These are phyloP conservation scores for Unio pictorum DNA, from an alignment of 2,888 invertebrate genomes.

Conservation along the genomic window DNA sequence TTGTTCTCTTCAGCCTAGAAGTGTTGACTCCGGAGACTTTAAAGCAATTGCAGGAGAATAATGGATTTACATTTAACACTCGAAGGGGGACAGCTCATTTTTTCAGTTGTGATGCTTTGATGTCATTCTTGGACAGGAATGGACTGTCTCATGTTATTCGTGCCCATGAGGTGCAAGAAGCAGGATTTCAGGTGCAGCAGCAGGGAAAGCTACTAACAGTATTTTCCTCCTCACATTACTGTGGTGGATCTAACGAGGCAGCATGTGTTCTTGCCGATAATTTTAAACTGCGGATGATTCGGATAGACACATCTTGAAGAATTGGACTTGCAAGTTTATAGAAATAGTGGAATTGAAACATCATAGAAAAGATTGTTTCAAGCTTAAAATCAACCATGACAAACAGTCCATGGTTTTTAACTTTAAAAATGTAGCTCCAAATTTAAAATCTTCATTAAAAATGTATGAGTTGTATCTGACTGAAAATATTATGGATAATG, in stretches of 20 bases:
- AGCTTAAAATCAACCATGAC: no score
- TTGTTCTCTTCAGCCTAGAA: constrained; percentile 52
- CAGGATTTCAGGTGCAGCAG: constrained; percentile 82
- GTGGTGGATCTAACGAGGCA: constrained; percentile 82
- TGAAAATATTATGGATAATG: no score
- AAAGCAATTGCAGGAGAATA: constrained; percentile 61
- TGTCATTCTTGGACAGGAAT: constrained; percentile 79
- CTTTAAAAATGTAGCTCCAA: no score
- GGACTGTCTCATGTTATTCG: constrained; percentile 81
- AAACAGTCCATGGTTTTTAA: no score
- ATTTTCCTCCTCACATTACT: constrained; percentile 84
- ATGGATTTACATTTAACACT: constrained; percentile 80
- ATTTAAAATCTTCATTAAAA: no score
- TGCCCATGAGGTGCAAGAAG: constrained; percentile 83
- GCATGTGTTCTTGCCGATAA: constrained; percentile 81
- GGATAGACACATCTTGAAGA: constrained; percentile 75
- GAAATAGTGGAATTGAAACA: no score
- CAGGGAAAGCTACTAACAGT: constrained; percentile 81
- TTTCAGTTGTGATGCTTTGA: constrained; percentile 80
- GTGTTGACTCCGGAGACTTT: constrained; percentile 58
- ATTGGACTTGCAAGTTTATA: background rate
- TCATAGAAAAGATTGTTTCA: no score
- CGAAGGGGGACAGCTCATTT: constrained; percentile 83
- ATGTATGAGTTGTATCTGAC: no score
- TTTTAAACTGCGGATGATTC: constrained; percentile 78